Base-by-base conservation (phyloP, 2,797 vertebrate genomes). In the Morelia viridis region DNA sequence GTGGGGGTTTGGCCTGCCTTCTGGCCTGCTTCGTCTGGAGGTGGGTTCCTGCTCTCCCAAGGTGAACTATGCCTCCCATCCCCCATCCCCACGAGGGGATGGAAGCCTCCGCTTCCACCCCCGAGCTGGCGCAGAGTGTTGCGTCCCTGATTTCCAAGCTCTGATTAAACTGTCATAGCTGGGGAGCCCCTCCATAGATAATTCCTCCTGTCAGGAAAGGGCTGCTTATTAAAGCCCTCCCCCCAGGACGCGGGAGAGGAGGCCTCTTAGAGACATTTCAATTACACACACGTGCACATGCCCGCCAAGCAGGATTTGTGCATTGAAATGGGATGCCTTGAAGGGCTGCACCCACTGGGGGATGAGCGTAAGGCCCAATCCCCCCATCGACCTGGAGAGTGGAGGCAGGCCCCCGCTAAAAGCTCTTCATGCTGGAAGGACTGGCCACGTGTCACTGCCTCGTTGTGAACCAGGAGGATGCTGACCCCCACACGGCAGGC, bases 81-180 rank as follows among this genome's bases (percentile, higher is more conserved):
- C 90, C 91, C 50, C 8, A 0, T 88, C 90, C 88, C 90, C 89
- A 89, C 91, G 35, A 41, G 35, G 91, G 94, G 96, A 88, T 46
- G 0, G 7, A 85, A 89, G 88, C 93, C 68, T 94, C 92, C 93
- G 2, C 93, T 93, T 90, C 91, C 64, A 86, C 1, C 89, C 93
- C 88, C 46, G 95, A 96, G 96, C 97, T 97, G 97, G 96, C 97
- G 95, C 94, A 94, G 94, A 91, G 76, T 91, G 94, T 89, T 95
- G 96, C 95, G 94, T 85, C 94, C 95, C 95, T 95, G 97, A 95
- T 97, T 96, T 96, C 94, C 96, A 35, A 92, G 95, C 94, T 95
- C 96, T 96, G 96, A 97, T 97, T 96, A 96, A 97, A 97, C 96
- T 97, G 95, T 97, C 97, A 96, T 83, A 94, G 95, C 87, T 76